Evolutionary conservation across 2,888 invertebrate genomes (phyloP).

Genomic region (Acrobasis repandana): DNA sequence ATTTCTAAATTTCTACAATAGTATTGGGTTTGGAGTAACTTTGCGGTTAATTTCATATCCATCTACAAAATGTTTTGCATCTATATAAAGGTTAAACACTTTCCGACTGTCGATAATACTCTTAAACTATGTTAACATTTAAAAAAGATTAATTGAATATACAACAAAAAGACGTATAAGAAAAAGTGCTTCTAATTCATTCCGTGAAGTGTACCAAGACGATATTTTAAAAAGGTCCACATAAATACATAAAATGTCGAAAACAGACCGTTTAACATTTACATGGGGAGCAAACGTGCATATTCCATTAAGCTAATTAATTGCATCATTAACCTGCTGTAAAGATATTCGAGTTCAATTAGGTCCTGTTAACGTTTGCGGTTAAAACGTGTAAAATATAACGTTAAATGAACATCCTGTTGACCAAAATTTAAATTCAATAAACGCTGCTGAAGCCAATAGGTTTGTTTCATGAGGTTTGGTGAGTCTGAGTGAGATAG

Average conservation of each 20-base stretch:
- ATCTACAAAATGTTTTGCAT: no score
- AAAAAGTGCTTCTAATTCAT: neutral
- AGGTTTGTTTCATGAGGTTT: neutral
- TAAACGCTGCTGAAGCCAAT: slow-evolving; percentile 1
- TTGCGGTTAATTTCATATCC: no score
- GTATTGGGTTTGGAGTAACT: no score
- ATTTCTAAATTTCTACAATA: no score
- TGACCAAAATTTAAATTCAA: slow-evolving; percentile 21
- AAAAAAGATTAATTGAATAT: neutral
- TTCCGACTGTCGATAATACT: no score
- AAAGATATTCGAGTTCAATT: slow-evolving; percentile 19
- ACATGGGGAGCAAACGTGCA: slow-evolving; percentile 9
- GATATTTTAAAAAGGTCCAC: neutral
- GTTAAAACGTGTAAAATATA: slow-evolving; percentile 9
- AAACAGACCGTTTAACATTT: neutral
- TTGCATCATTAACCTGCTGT: slow-evolving; percentile 18
- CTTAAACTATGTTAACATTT: neutral
- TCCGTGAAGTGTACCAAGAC: neutral
- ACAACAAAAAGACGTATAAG: neutral
- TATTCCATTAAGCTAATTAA: slow-evolving; percentile 17
- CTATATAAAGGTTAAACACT: no score
- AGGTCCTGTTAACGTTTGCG: slow-evolving; percentile 9
- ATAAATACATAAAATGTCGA: neutral
- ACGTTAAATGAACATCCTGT: slow-evolving; percentile 11
- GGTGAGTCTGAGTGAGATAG: slow-evolving; percentile 27